phyloP scores from a whole-genome alignment of 2,113 vertebrate genomes.

The Reinhardtius hippoglossoides region DNA sequence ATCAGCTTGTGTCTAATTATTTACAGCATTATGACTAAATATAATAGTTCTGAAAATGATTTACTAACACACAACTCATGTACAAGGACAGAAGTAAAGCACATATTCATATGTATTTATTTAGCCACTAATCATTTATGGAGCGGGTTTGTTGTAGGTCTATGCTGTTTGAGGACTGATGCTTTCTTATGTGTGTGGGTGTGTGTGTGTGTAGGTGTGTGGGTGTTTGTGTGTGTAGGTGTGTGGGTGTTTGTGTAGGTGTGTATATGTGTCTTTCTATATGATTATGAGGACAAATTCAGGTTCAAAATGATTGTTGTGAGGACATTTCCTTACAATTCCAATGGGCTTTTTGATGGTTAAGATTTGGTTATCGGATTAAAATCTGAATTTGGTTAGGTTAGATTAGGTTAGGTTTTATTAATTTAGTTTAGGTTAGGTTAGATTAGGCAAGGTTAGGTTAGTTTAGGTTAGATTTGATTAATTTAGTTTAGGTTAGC shows the following conservation, averaged over 20 bases:
- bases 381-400: too few relatives aligned
- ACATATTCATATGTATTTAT: not conserved
- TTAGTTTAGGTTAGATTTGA: too few relatives aligned
- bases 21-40: constrained; percentile 27
- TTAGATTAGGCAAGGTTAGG: too few relatives aligned
- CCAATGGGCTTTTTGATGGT: too few relatives aligned
- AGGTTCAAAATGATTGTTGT: not conserved
- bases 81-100: not conserved
- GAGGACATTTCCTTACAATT: too few relatives aligned
- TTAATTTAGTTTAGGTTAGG: too few relatives aligned
- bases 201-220: too few relatives aligned
- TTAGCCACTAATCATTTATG: not conserved
- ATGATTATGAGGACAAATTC: not conserved
- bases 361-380: too few relatives aligned
- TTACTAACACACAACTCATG: constrained; percentile 15
- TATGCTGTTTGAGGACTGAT: not conserved
- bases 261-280: not conserved
- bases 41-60: constrained; percentile 35
- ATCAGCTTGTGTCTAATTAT: constrained; percentile 46
- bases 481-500: too few relatives aligned
- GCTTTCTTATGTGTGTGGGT: not conserved
- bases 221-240: not conserved
- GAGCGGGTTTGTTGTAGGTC: not conserved
- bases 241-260: not conserved
- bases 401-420: too few relatives aligned